A percentile compares a stretch with the other conserved stretches of the same genome.
Evolutionary conservation across 2,888 invertebrate genomes (phyloP).

Genomic region (Anagyrus pseudococci): DNA sequence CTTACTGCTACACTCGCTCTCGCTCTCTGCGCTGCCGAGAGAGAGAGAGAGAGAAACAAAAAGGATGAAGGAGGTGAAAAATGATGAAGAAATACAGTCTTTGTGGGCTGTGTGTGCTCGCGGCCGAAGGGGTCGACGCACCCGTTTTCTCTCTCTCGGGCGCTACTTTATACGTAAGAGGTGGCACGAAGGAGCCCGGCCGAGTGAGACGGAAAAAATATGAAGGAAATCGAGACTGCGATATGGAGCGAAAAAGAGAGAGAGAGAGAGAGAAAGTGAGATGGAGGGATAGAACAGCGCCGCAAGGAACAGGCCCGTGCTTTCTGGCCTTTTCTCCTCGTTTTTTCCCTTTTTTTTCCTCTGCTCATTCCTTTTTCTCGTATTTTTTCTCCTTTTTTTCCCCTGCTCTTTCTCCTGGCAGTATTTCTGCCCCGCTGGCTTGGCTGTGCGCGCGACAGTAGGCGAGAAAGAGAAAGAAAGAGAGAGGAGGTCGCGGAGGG

Average conservation of each 20-base stretch:
- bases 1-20: too few species aligned
- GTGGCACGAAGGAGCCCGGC: not conserved
- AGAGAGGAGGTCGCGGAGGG: not conserved
- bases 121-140: conserved; percentile 30
- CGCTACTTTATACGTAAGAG: conserved; percentile 32
- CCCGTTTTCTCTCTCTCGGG: too few species aligned
- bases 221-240: too few species aligned
- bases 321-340: too few species aligned
- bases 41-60: conserved; percentile 6
- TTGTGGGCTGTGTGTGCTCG: conserved; percentile 22
- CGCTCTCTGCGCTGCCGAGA: too few species aligned
- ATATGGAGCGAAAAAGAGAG: too few species aligned
- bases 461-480: not conserved
- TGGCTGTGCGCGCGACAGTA: not conserved
- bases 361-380: not conserved
- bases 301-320: too few species aligned
- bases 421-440: too few species aligned
- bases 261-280: not conserved
- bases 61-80: conserved; percentile 22
- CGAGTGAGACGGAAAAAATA: not conserved
- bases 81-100: conserved; percentile 29
- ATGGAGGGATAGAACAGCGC: too few species aligned
- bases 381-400: not conserved
- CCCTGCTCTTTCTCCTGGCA: not conserved
- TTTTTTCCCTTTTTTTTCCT: not conserved